phyloP scores from a whole-genome alignment of 2,888 invertebrate genomes.

The Drosophila pseudotalamancana region DNA sequence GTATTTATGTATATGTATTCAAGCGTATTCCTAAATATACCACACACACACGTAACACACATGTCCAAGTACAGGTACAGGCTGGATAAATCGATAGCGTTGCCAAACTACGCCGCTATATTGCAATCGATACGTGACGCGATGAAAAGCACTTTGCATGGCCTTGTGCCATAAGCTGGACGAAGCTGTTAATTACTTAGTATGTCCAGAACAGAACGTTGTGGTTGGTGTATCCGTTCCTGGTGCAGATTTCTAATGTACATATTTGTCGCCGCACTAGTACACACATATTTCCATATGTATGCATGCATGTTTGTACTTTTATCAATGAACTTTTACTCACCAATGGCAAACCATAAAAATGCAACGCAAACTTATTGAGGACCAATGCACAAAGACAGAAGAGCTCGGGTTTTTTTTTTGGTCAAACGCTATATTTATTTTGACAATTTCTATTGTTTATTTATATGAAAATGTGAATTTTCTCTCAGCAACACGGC shows the following conservation, averaged over 20 bases:
- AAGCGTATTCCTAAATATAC: conserved; percentile 57
- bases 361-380: conserved; percentile 71
- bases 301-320: conserved; percentile 30
- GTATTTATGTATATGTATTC: conserved; percentile 31
- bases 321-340: conserved; percentile 79
- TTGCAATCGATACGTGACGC: conserved; percentile 18
- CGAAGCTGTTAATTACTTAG: conserved; percentile 9
- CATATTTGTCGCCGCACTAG: conserved; percentile 33
- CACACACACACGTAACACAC: conserved; percentile 1
- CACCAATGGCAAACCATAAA: conserved; percentile 77
- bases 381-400: conserved; percentile 77
- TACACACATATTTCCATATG: conserved; percentile 41
- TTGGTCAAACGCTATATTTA: conserved; percentile 66
- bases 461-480: conserved; percentile 55
- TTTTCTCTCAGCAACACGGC: conserved; percentile 62
- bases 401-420: conserved; percentile 40
- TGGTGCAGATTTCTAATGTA: conserved; percentile 38
- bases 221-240: conserved; percentile 28
- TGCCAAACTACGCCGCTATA: conserved; percentile 3
- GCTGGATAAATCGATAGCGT: conserved; percentile 48
- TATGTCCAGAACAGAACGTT: conserved; percentile 5
- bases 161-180: conserved; percentile 7
- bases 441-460: conserved; percentile 56
- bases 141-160: conserved; percentile 22
- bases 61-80: conserved; percentile 42